A percentile compares a stretch with the other conserved stretches of the same genome.
Evolutionary conservation across 2,113 vertebrate species (phyloP).

Genomic region (Osmerus eperlanus): DNA sequence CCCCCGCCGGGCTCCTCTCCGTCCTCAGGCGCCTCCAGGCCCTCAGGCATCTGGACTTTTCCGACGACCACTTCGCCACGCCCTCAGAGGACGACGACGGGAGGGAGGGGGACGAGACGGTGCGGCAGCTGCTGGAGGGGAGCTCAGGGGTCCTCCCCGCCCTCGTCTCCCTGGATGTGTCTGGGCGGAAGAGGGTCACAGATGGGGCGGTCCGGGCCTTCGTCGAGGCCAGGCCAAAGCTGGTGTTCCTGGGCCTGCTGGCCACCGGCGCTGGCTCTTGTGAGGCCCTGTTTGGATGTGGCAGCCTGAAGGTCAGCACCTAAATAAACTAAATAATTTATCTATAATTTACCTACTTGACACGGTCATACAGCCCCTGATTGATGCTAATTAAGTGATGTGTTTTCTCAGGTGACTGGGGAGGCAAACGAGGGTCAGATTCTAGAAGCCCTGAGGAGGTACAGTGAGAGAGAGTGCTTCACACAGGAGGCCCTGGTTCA

Average conservation of each 20-base stretch:
- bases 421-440: constrained; percentile 91
- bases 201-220: constrained; percentile 82
- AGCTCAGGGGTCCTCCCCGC: constrained; percentile 79
- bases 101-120: constrained; percentile 69
- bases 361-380: too few relatives aligned
- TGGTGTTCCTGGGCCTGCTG: constrained; percentile 89
- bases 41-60: constrained; percentile 92
- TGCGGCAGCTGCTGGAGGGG: constrained; percentile 82
- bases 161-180: constrained; percentile 88
- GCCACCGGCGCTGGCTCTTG: constrained; percentile 88
- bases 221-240: constrained; percentile 76
- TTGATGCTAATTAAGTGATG: background rate
- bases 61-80: constrained; percentile 85
- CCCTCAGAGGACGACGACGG: constrained; percentile 50
- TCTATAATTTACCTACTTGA: too few relatives aligned
- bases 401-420: constrained; percentile 81
- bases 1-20: constrained; percentile 79
- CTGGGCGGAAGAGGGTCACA: constrained; percentile 83
- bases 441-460: constrained; percentile 87
- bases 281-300: constrained; percentile 79
- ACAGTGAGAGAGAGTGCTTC: constrained; percentile 89
- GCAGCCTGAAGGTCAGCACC: constrained; percentile 81
- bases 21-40: constrained; percentile 82
- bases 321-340: too few relatives aligned
- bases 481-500: constrained; percentile 87